These are phyloP conservation scores for Taeniopygia guttata DNA, from an alignment of 2,797 vertebrate genomes.

Conservation along the genomic window DNA sequence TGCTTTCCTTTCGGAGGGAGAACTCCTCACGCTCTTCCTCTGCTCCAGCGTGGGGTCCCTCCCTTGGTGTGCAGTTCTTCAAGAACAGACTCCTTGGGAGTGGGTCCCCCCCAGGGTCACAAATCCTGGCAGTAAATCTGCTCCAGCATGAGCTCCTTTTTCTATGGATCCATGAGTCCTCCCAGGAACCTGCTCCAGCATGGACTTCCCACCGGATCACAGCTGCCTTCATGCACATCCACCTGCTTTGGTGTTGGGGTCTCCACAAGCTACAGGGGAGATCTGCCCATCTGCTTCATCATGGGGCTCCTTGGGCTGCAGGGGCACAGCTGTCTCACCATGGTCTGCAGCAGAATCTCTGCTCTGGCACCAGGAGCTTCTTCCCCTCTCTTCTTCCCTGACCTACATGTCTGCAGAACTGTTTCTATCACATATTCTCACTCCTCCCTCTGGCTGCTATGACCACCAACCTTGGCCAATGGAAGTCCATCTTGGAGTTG, in stretches of 20 bases:
- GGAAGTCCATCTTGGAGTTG: rapidly evolving
- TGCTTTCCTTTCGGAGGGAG: not conserved
- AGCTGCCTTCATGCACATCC: not conserved
- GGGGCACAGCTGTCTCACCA: not conserved
- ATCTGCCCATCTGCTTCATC: not conserved
- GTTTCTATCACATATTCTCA: not conserved
- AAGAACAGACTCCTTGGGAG: not conserved
- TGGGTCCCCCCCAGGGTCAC: not conserved
- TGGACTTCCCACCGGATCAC: not conserved
- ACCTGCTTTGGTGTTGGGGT: not conserved
- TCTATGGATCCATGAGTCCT: too few species aligned
- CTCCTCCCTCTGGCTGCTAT: not conserved
- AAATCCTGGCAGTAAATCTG: not conserved
- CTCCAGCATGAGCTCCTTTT: not conserved
- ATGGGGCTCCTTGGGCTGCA: not conserved
- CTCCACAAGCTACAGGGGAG: not conserved
- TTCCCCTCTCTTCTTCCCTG: not conserved
- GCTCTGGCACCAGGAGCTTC: not conserved
- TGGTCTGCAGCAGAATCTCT: not conserved
- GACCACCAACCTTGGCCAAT: rapidly evolving
- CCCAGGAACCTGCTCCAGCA: not conserved
- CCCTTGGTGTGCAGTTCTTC: not conserved
- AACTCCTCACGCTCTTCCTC: not conserved
- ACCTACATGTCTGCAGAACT: not conserved
- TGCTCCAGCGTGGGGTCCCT: rapidly evolving